Evolutionary conservation across 2,888 invertebrate genomes (phyloP).

Genomic region (Drosophila parthenogenetica): DNA sequence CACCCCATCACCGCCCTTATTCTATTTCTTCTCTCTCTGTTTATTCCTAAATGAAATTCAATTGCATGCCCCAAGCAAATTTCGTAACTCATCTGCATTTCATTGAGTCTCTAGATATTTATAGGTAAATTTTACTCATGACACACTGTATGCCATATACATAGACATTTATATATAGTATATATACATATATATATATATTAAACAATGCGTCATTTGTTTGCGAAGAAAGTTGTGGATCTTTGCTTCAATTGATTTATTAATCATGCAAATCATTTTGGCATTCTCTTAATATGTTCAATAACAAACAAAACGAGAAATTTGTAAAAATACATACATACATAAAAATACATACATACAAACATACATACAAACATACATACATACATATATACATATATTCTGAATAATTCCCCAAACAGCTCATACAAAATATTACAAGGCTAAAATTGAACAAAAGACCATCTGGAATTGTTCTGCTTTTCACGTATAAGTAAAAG

Average conservation of each 20-base stretch:
- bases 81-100: slow-evolving; percentile 22
- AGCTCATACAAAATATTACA: slow-evolving; percentile 7
- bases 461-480: slow-evolving; percentile 10
- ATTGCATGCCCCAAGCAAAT: slow-evolving; percentile 12
- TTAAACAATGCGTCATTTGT: slow-evolving; percentile 5
- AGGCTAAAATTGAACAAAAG: background rate
- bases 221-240: slow-evolving; percentile 3
- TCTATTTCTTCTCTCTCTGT: background rate
- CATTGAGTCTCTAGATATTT: background rate
- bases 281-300: slow-evolving; percentile 19
- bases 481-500: background rate
- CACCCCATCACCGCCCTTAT: background rate
- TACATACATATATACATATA: background rate
- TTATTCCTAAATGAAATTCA: slow-evolving; percentile 11
- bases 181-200: slow-evolving; percentile 4
- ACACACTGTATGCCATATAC: background rate
- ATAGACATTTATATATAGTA: background rate
- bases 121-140: background rate
- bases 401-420: slow-evolving; percentile 23
- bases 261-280: slow-evolving; percentile 33
- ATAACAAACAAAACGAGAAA: background rate
- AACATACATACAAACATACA: too few species aligned
- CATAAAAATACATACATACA: too few species aligned
- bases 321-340: background rate
- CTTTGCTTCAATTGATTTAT: slow-evolving; percentile 15